Evolutionary conservation across 2,797 vertebrate species (phyloP).

Genomic region (Brachyrhaphis roseni): DNA sequence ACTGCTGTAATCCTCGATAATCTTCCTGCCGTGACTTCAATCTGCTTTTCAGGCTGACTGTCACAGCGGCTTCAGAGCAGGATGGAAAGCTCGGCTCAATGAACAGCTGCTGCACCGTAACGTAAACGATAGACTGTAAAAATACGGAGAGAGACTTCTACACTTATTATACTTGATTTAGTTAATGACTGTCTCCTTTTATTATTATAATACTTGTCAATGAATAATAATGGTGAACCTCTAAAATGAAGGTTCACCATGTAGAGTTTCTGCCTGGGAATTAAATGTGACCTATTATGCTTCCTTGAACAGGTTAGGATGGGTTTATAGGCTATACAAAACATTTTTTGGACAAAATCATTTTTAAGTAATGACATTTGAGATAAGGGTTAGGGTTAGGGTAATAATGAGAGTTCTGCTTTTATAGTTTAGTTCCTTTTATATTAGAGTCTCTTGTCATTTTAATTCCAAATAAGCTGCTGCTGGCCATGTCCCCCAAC

Average conservation of each 20-base stretch:
- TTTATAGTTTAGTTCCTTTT: too few relatives aligned
- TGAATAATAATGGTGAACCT: background rate
- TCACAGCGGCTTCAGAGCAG: constrained; percentile 14
- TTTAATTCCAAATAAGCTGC: too few relatives aligned
- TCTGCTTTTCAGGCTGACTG: constrained; percentile 35
- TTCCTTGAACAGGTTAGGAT: too few relatives aligned
- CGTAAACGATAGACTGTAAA: background rate
- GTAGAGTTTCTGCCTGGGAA: background rate
- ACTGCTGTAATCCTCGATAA: constrained; percentile 46
- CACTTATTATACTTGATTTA: background rate
- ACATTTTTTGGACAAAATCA: too few relatives aligned
- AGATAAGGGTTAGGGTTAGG: too few relatives aligned
- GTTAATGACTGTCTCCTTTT: background rate
- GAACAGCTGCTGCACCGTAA: background rate
- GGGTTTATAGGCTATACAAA: too few relatives aligned
- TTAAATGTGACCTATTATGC: too few relatives aligned
- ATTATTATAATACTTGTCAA: background rate
- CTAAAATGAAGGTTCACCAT: background rate
- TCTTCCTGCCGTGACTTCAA: constrained; percentile 51
- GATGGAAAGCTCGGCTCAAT: background rate
- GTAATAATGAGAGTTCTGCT: too few relatives aligned
- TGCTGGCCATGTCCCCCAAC: too few relatives aligned
- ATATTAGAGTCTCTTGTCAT: too few relatives aligned
- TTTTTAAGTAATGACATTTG: too few relatives aligned
- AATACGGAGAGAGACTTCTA: background rate